A percentile compares a stretch with the other conserved stretches of the same genome.
These are phyloP conservation scores for Lethenteron camtschaticum DNA, from an alignment of 2,113 vertebrate species.

Conservation along the genomic window DNA sequence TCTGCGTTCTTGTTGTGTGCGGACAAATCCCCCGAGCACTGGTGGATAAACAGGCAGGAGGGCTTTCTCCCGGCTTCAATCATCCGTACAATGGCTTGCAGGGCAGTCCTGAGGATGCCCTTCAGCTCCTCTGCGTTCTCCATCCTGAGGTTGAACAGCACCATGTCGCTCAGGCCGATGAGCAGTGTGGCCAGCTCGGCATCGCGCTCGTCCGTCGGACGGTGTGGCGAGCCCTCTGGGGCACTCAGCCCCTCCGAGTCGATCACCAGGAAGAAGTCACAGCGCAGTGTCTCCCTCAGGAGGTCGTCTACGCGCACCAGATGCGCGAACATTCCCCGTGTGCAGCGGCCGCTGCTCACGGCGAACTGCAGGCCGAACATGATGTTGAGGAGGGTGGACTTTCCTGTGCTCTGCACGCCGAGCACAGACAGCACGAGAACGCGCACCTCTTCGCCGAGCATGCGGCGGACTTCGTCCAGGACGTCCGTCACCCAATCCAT, in stretches of 20 bases:
- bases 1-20: slow-evolving; percentile 11
- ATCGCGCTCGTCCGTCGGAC: slow-evolving; percentile 11
- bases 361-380: slow-evolving; percentile 28
- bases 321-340: slow-evolving; percentile 6
- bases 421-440: slow-evolving; percentile 31
- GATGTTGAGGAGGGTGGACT: slow-evolving; percentile 37
- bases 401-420: slow-evolving; percentile 41
- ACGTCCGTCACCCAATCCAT: slow-evolving; percentile 35
- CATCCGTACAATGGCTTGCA: slow-evolving; percentile 32
- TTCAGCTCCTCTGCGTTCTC: slow-evolving; percentile 17
- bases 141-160: slow-evolving; percentile 21
- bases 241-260: slow-evolving; percentile 7
- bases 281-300: neutral
- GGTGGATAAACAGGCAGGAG: slow-evolving; percentile 16
- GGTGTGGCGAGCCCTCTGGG: slow-evolving; percentile 3
- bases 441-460: slow-evolving; percentile 16
- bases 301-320: neutral
- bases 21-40: slow-evolving; percentile 13
- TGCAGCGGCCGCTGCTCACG: slow-evolving; percentile 8
- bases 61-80: slow-evolving; percentile 18
- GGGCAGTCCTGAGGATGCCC: slow-evolving; percentile 23
- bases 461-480: slow-evolving; percentile 19
- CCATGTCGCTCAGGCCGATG: slow-evolving; percentile 14
- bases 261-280: slow-evolving; percentile 15
- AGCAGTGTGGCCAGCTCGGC: slow-evolving; percentile 20